phyloP scores from a whole-genome alignment of 2,888 invertebrate species.

The Volucella bombylans region DNA sequence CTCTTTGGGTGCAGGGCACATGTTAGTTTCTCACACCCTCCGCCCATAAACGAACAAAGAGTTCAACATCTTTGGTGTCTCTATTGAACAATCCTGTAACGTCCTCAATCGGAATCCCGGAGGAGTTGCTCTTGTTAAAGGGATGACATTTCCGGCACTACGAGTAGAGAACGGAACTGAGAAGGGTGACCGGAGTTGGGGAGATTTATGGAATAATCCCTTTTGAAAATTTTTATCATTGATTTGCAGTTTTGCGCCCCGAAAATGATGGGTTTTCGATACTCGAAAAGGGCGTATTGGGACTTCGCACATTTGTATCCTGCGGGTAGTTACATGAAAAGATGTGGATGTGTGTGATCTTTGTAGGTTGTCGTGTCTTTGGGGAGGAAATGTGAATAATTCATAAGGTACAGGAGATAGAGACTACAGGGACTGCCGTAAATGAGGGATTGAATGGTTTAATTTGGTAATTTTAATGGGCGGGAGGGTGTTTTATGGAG shows the following conservation, averaged over 20 bases:
- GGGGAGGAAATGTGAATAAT: slow-evolving; percentile 77
- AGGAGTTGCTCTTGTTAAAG: slow-evolving; percentile 65
- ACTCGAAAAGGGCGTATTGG: slow-evolving; percentile 60
- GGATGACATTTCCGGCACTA: slow-evolving; percentile 57
- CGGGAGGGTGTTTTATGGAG: not conserved
- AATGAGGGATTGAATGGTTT: slow-evolving; percentile 72
- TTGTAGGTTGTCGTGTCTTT: slow-evolving; percentile 25
- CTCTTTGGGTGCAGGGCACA: slow-evolving; percentile 34
- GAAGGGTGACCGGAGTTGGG: slow-evolving; percentile 16
- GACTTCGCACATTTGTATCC: slow-evolving; percentile 64
- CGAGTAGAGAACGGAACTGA: slow-evolving; percentile 11
- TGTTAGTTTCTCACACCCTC: slow-evolving; percentile 69
- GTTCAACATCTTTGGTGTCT: slow-evolving; percentile 67
- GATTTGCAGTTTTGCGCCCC: slow-evolving; percentile 69
- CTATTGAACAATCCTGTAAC: slow-evolving; percentile 60
- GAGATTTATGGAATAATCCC: slow-evolving; percentile 71
- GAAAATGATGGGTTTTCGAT: slow-evolving; percentile 66
- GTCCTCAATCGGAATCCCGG: slow-evolving; percentile 59
- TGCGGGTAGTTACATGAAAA: slow-evolving; percentile 34
- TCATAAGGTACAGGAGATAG: slow-evolving; percentile 77
- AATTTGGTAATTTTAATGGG: slow-evolving; percentile 73
- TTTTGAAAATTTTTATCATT: slow-evolving; percentile 72
- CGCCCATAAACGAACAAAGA: slow-evolving; percentile 27
- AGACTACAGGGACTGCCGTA: slow-evolving; percentile 45
- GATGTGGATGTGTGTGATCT: slow-evolving; percentile 11